Conservation (phyloP, 2,113 vertebrate genomes). For the Tragulus kanchil region DNA sequence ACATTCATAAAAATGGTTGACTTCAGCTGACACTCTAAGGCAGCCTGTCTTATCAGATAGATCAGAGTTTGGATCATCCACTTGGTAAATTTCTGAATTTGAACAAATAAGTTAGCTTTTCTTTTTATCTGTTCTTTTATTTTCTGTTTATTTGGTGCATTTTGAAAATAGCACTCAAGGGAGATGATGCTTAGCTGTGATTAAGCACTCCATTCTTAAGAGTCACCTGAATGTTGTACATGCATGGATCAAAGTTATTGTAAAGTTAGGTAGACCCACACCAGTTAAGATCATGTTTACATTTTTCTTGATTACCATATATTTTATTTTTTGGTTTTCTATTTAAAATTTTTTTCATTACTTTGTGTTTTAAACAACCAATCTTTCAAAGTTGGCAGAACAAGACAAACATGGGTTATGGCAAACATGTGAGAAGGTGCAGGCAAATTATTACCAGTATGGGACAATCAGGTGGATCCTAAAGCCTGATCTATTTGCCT, state of each 20-base stretch:
- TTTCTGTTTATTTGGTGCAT: constrained; percentile 43
- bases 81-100: neutral
- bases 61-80: neutral
- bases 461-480: neutral
- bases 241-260: neutral
- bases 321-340: neutral
- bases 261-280: neutral
- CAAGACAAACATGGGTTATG: neutral
- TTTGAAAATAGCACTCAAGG: constrained; percentile 23
- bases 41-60: neutral
- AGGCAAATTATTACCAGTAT: neutral
- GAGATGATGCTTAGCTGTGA: neutral
- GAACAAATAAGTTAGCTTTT: neutral
- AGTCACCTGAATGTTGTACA: neutral
- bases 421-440: neutral
- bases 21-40: neutral
- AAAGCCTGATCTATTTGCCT: neutral
- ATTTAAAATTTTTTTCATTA: neutral
- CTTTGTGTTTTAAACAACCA: neutral
- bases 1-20: neutral
- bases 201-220: constrained; percentile 13
- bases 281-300: neutral
- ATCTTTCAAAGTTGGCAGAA: neutral
- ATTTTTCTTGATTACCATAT: neutral
- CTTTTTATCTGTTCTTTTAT: neutral